Percentiles rank a stretch among this genome's conserved stretches.
phyloP scores from a whole-genome alignment of 2,113 vertebrate genomes.

The Brienomyrus longianalis region DNA sequence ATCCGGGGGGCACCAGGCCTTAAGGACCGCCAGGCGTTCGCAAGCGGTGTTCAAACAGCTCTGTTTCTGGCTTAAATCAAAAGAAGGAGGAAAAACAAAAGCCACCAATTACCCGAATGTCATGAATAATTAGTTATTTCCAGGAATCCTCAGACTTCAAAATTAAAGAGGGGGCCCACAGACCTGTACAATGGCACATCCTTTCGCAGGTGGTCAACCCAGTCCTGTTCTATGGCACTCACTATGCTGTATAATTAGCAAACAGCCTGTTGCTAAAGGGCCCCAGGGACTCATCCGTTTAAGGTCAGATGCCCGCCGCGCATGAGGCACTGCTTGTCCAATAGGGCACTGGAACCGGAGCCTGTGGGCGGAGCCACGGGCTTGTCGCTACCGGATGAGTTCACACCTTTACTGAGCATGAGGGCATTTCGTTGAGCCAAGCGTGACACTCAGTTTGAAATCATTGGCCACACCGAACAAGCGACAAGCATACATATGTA shows the following conservation, averaged over 20 bases:
- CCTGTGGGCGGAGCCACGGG: background rate
- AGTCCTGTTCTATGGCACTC: background rate
- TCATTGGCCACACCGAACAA: background rate
- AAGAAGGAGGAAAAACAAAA: conserved; percentile 35
- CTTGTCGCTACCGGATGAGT: background rate
- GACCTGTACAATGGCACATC: background rate
- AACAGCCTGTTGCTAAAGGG: background rate
- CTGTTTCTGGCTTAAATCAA: conserved; percentile 35
- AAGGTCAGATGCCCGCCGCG: background rate
- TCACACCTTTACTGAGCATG: background rate
- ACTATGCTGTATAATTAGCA: background rate
- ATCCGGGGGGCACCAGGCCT: conserved; percentile 22
- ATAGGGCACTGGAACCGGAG: background rate
- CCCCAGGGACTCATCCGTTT: background rate
- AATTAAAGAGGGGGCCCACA: background rate
- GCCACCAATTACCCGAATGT: conserved; percentile 43
- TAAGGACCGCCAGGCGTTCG: conserved; percentile 31
- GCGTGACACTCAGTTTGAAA: background rate
- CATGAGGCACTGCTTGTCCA: background rate
- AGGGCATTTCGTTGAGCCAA: background rate
- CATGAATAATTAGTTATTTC: conserved; percentile 45
- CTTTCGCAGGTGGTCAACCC: background rate
- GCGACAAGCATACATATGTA: background rate
- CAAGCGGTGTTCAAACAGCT: conserved; percentile 31
- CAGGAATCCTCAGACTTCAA: conserved; percentile 37